Conservation (phyloP, 2,113 vertebrate species). For the Paralichthys olivaceus region DNA sequence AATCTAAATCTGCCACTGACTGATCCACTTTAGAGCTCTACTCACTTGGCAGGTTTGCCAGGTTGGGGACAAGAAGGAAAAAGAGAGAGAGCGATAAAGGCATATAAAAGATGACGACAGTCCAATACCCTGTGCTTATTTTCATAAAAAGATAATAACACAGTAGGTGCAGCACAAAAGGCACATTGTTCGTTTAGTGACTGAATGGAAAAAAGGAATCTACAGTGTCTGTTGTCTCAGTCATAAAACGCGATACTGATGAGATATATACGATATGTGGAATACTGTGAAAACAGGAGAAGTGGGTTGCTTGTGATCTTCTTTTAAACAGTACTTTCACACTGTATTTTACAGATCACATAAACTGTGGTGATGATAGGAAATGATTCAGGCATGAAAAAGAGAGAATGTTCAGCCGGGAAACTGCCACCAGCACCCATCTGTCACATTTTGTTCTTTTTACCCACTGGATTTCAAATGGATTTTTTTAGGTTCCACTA, state of each 20-base stretch:
- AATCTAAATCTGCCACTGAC: slow-evolving; percentile 66
- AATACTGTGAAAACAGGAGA: slow-evolving; percentile 66
- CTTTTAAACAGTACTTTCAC: slow-evolving; percentile 54
- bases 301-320: slow-evolving; percentile 47
- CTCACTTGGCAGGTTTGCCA: slow-evolving; percentile 69
- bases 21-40: slow-evolving; percentile 62
- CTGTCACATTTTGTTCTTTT: slow-evolving; percentile 73
- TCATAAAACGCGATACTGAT: slow-evolving; percentile 64
- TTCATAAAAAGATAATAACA: slow-evolving; percentile 76
- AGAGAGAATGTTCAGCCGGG: slow-evolving; percentile 28
- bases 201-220: slow-evolving; percentile 65
- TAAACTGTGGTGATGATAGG: slow-evolving; percentile 50
- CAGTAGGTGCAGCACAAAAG: slow-evolving; percentile 62
- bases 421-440: slow-evolving; percentile 65
- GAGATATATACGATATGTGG: slow-evolving; percentile 55
- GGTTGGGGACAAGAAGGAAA: slow-evolving; percentile 35
- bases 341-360: slow-evolving; percentile 57
- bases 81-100: slow-evolving; percentile 61
- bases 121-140: slow-evolving; percentile 64
- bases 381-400: slow-evolving; percentile 55
- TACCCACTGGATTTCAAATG: slow-evolving; percentile 66
- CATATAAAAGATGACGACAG: slow-evolving; percentile 69
- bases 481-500: slow-evolving; percentile 72
- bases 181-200: slow-evolving; percentile 67
- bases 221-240: slow-evolving; percentile 41